Conservation (phyloP, 2,797 vertebrate genomes). For the Smutsia temminckii region DNA sequence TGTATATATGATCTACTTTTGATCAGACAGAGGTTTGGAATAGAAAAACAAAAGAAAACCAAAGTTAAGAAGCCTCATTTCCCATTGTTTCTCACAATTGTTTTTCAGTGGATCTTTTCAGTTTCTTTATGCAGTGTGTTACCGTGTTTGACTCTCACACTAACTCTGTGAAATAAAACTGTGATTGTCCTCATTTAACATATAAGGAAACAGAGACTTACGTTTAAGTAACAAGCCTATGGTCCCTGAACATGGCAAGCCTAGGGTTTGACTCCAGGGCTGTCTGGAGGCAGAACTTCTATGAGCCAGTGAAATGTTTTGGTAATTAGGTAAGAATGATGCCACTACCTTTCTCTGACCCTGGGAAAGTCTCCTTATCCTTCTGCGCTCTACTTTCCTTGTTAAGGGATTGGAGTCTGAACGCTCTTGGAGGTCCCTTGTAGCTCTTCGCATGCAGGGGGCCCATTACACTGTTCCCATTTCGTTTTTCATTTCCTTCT, state of each 20-base stretch:
- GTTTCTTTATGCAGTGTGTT: background rate
- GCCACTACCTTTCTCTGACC: background rate
- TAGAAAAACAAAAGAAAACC: background rate
- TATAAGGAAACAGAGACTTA: background rate
- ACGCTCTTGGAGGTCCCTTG: background rate
- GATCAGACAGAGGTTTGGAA: slow-evolving; percentile 32
- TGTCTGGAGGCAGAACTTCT: background rate
- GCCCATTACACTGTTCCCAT: background rate
- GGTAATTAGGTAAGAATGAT: background rate
- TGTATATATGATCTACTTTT: background rate
- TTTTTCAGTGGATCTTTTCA: background rate
- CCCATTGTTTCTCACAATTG: background rate
- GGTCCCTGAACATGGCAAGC: background rate
- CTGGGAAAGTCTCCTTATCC: background rate
- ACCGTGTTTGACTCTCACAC: background rate
- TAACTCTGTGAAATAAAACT: background rate
- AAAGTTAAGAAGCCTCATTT: background rate
- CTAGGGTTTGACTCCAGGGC: background rate
- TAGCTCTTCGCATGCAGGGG: background rate
- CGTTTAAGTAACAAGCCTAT: background rate
- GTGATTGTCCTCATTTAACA: background rate
- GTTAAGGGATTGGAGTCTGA: background rate
- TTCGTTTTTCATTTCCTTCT: background rate
- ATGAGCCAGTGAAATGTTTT: background rate
- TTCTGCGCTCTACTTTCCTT: background rate